Base-by-base conservation (phyloP, 30 jellyfish, hydroid and myxozoan species). In the Cassiopea andromeda region DNA sequence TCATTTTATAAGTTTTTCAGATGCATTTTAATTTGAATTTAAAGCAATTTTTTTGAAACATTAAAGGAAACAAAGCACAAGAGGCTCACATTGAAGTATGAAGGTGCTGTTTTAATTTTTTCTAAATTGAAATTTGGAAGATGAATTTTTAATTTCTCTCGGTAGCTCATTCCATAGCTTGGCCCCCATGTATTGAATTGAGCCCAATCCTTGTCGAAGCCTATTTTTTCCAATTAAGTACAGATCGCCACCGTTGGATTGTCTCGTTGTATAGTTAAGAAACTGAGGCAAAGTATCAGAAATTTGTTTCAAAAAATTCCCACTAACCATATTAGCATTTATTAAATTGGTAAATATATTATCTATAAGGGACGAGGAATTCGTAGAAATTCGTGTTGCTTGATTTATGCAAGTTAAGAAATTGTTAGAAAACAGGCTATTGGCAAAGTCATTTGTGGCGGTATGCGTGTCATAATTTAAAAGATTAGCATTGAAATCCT, bases 171-270 rank as follows among this genome's bases (percentile, higher is more conserved):
- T 79, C 88, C 88, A 61, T 46, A 61, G 77, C 66, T 79, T 79
- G 12, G 88, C 88, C 54, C 88, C 88, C 77, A 61, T 61, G 54
- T 79, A 79, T 79, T 78, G 77, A 57, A 79, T 61, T 45, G 88
- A 79, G 61, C 66, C 66, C 44, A 79, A 79, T 43, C 88, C 88
- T 27, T 46, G 54, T 79, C 66, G 88, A 59, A 79, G 77, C 77
- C 78, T 79, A 61, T 79, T 79, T 79, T 79, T 79, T n/a, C 71
- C 58, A 59, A 38, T 60, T 59, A 79, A 66, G 66, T 57, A 61
- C 38, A 79, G 60, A 61, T 79, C 88, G 50, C 88, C 77, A 45
- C 77, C 59, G 77, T 38, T 43, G 19, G 88, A 59, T 66, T 79
- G 88, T 78, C 88, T 79, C 27, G 88, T 79, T 57, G 60, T 17